These are phyloP conservation scores for Mormoops blainvillei DNA, from an alignment of 2,113 vertebrate genomes.

Conservation along the genomic window DNA sequence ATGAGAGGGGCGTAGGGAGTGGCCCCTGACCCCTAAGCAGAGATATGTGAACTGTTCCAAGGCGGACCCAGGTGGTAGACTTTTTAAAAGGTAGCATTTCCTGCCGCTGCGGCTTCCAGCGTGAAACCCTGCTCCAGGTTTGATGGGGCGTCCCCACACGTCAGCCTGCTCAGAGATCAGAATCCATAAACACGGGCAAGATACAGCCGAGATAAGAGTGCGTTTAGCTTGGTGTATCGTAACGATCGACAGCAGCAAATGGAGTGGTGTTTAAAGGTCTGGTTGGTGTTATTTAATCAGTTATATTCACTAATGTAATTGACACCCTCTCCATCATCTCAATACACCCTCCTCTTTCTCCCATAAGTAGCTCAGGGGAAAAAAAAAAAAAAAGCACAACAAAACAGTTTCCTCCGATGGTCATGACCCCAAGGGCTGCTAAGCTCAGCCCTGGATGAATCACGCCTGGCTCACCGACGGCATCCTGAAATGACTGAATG, in stretches of 20 bases:
- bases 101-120: not conserved
- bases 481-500: constrained; percentile 79
- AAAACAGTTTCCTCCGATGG: constrained; percentile 74
- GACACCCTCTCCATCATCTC: constrained; percentile 74
- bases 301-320: constrained; percentile 67
- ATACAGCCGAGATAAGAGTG: not conserved
- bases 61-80: fast-evolving
- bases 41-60: fast-evolving
- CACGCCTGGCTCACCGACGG: constrained; percentile 77
- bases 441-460: constrained; percentile 78
- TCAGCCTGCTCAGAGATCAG: not conserved
- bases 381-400: no score
- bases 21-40: not conserved
- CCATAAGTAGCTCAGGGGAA: constrained; percentile 74
- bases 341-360: constrained; percentile 75
- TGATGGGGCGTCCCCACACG: fast-evolving
- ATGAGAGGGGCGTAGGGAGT: fast-evolving
- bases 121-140: not conserved
- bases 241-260: not conserved
- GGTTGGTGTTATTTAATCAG: constrained; percentile 60
- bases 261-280: constrained; percentile 60
- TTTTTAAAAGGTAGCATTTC: not conserved
- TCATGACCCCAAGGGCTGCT: constrained; percentile 78
- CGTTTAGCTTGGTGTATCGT: constrained; percentile 21
- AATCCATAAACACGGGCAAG: not conserved